Base-by-base conservation (phyloP, 2,888 invertebrate genomes). In the Lasioglossum malachurum region DNA sequence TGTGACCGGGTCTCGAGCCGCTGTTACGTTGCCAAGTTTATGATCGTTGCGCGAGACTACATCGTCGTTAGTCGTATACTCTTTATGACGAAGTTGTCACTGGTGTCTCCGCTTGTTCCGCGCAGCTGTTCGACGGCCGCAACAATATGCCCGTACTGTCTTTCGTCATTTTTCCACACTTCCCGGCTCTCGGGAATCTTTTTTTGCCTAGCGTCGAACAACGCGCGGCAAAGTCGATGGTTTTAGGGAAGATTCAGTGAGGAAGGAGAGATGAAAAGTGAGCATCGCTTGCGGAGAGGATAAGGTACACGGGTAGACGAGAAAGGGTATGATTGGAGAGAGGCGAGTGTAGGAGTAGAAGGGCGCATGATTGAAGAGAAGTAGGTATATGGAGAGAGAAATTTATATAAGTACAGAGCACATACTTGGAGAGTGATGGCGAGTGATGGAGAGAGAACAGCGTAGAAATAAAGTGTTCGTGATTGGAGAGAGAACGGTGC, bases 1-100 rank as follows among this genome's bases (percentile, higher is more conserved):
- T 78, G 85, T 78, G 82, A 81, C 75, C 80, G 74, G 76, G 87
- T 82, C 76, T 75, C 27, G 53, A 44, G 88, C 38, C 69, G 87
- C 80, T 87, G 77, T 74, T 83, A 83, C 67, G 71, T 69, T 79
- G 82, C 71, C 86, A 75, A 80, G 83, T 89, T 88, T 91, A 91
- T 64, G 83, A 80, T 82, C 80, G 78, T 71, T 38, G 35, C 79
- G 82, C 83, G 49, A 31, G n/a, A 41, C 76, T 86, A 90, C 90
- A 86, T 84, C 89, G 89, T 83, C 83, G 85, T 87, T 86, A 82
- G 72, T 72, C 73, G 80, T 69, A 35, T 67, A 41, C 80, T 76
- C 75, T 84, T 82, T 85, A 78, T 71, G 72, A 75, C 78, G 38
- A 80, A 69, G 60, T 78, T 78, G 75, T 75, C 69, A 72, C 83